Evolutionary conservation across 2,113 vertebrate species (phyloP), one percentile per base, ranked within the genome.

Genomic region (Rhynchopsitta pachyrhyncha): DNA sequence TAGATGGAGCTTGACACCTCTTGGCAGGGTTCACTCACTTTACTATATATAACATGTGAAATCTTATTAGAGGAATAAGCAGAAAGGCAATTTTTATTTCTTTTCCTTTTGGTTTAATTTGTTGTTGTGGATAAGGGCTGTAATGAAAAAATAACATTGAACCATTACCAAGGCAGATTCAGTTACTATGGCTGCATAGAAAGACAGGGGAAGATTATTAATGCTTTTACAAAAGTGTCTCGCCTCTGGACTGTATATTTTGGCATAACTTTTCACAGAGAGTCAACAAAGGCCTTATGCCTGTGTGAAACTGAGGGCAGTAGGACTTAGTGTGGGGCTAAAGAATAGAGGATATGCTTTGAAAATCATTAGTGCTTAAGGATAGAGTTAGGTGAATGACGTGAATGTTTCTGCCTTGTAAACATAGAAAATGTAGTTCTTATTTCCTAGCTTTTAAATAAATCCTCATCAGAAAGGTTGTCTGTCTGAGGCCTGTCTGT

Each of bases 1-100:
- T 91, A 97, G 97, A 71, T 95, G 97, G 97, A 92, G 95, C 87
- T 71, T 95, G 71, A 64, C 71, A 63, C 67, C 79, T 82, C 83
- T 69, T 85, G 83, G 44, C 55, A 60, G 69, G 71, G 17, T 44
- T 53, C 6, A 5, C 11, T 67, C 35, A 7, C 10, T 17, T 67
- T 2, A 60, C 17, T 8, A 18, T 2, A 44, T 7, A 23, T 2
- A 62, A 20, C 52, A 27, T 17, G 52, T 17, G 47, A 74, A 69
- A 53, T 69, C 29, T 73, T 53, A 33, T 1, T 49, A 74, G 46
- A 59, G 9, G 57, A 59, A 15, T 35, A 82, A 82, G 52, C 33
- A 47, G 60, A 82, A 53, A 70, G 86, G 11, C 31, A 18, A 27
- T 10, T 31, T 88, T 92, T 67, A 12, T 25, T 77, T 67, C 28